Percentiles rank a stretch among this genome's conserved stretches.
These are phyloP conservation scores for Oxyura jamaicensis DNA, from an alignment of 2,113 vertebrate genomes.

Conservation along the genomic window DNA sequence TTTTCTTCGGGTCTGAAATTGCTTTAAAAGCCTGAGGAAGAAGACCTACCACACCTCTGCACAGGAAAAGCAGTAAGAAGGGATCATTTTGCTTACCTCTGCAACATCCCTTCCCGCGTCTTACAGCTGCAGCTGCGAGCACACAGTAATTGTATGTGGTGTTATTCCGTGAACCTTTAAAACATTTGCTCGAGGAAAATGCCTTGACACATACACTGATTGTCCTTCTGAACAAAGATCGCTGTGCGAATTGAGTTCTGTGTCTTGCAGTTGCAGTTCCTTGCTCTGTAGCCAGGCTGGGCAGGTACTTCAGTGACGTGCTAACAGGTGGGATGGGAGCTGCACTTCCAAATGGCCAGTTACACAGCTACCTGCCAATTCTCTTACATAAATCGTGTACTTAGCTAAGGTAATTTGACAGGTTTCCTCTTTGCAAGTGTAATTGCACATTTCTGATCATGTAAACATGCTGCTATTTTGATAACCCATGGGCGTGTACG, in stretches of 20 bases:
- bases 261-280: background rate
- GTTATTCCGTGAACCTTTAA: background rate
- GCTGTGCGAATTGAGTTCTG: background rate
- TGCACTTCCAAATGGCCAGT: no score
- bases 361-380: background rate
- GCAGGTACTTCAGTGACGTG: background rate
- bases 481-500: accelerated
- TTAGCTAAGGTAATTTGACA: background rate
- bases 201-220: accelerated
- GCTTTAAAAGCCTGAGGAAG: background rate
- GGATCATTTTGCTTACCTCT: background rate
- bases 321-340: background rate
- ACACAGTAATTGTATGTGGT: accelerated
- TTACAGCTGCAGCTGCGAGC: background rate
- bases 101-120: background rate
- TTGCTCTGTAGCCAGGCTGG: background rate
- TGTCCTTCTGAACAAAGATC: background rate
- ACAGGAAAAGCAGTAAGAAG: background rate
- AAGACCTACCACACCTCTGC: background rate
- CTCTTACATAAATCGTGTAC: background rate
- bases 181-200: background rate
- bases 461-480: background rate
- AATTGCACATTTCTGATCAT: background rate
- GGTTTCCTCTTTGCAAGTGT: background rate
- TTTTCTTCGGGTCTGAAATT: background rate